phyloP scores from a whole-genome alignment of 1,140 invertebrate species.

The Epicauta chinensis region DNA sequence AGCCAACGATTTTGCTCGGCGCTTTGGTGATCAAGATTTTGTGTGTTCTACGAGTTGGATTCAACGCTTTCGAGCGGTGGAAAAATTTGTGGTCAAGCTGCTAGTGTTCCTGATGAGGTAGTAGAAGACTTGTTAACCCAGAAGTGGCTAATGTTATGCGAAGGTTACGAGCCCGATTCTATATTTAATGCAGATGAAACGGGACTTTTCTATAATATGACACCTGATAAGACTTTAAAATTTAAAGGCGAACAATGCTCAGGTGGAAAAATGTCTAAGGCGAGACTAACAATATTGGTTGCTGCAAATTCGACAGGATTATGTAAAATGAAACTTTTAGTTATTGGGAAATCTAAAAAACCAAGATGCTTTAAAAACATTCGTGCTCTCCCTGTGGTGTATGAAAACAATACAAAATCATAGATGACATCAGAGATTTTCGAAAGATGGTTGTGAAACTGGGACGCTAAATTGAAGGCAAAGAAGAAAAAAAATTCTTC shows the following conservation, averaged over 20 bases:
- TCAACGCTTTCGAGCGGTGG: conserved; percentile 2
- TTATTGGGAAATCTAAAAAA: conserved; percentile 41
- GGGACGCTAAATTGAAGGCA: background rate
- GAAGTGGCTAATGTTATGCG: background rate
- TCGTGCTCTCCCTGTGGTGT: conserved; percentile 2
- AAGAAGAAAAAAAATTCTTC: conserved; percentile 34
- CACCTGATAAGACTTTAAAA: conserved; percentile 35
- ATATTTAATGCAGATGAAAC: conserved; percentile 44
- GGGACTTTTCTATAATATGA: conserved; percentile 39
- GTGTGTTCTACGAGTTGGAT: conserved; percentile 11
- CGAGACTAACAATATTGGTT: conserved; percentile 42
- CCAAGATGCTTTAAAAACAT: conserved; percentile 11
- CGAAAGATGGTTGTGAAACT: background rate
- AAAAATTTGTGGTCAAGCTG: conserved; percentile 13
- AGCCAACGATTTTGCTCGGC: too few species aligned
- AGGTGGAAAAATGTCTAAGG: conserved; percentile 41
- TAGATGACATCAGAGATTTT: conserved; percentile 6
- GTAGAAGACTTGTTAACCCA: conserved; percentile 35
- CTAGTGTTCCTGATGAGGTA: conserved; percentile 30
- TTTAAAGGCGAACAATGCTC: conserved; percentile 38
- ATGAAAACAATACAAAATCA: background rate
- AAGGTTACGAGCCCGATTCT: conserved; percentile 11
- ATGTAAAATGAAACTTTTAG: too few species aligned
- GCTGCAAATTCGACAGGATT: conserved; percentile 41
- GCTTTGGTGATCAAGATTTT: conserved; percentile 15